These are phyloP conservation scores for Saxicola maurus DNA, from an alignment of 2,797 vertebrate species.

Conservation along the genomic window DNA sequence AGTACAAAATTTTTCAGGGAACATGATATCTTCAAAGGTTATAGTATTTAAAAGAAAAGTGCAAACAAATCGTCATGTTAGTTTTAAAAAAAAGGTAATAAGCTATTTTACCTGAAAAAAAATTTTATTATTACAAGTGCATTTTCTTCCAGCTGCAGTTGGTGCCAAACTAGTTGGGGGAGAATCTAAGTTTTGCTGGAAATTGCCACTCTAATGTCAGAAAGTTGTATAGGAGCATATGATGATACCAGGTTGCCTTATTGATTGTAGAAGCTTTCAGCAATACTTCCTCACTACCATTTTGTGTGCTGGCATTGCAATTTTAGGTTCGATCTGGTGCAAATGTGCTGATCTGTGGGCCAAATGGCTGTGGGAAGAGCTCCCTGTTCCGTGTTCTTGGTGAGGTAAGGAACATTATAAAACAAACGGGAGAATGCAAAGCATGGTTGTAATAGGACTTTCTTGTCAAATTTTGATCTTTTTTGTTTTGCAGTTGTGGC, in stretches of 20 bases:
- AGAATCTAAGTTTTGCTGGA: background rate
- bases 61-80: background rate
- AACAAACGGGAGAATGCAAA: background rate
- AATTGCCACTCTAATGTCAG: background rate
- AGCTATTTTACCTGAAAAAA: fast-evolving
- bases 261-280: background rate
- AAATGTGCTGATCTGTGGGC: constrained; percentile 96
- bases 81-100: background rate
- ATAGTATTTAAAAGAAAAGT: background rate
- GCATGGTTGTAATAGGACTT: background rate
- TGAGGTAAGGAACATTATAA: constrained; percentile 76
- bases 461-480: background rate
- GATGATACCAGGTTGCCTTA: background rate
- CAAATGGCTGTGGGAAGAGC: constrained; percentile 97
- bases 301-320: background rate
- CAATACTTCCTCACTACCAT: background rate
- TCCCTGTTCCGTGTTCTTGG: constrained; percentile 94
- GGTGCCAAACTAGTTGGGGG: background rate
- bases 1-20: background rate
- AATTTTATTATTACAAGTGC: background rate
- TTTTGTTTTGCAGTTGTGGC: constrained; percentile 84
- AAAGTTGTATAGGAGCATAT: background rate
- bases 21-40: background rate
- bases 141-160: background rate
- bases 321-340: constrained; percentile 89